phyloP scores from a whole-genome alignment of 1,140 invertebrate genomes.

The Ceratosolen fusciceps region DNA sequence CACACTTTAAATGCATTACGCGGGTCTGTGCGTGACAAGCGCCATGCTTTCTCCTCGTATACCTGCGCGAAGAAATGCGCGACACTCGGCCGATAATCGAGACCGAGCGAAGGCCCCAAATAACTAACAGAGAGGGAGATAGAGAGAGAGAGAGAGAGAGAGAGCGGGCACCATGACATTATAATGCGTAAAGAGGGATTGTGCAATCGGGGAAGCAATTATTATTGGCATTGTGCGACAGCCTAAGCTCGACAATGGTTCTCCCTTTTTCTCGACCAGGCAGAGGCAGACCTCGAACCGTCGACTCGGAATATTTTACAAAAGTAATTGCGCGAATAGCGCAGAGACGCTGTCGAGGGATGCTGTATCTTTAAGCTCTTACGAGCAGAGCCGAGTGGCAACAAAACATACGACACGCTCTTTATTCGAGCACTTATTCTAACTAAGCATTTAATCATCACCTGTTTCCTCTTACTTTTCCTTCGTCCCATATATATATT shows the following conservation, averaged over 20 bases:
- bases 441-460: not conserved
- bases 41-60: not conserved
- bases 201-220: constrained; percentile 2
- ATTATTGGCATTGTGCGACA: constrained; percentile 13
- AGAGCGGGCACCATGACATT: not conserved
- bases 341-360: not conserved
- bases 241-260: not conserved
- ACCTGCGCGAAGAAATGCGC: constrained; percentile 6
- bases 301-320: not conserved
- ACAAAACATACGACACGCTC: not conserved
- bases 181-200: constrained; percentile 29
- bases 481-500: not conserved
- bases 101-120: not conserved
- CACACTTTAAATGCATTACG: constrained; percentile 5
- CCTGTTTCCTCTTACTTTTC: not conserved
- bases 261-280: not conserved
- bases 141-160: too few relatives aligned
- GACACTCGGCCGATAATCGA: constrained; percentile 1
- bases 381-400: not conserved
- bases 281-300: not conserved
- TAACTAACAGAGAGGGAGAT: too few relatives aligned
- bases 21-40: constrained; percentile 1
- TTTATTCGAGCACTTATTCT: not conserved
- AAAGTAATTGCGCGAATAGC: constrained; percentile 7
- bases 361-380: not conserved